Base-by-base conservation (phyloP, 2,113 vertebrate species). In the Daphoenositta chrysoptera region DNA sequence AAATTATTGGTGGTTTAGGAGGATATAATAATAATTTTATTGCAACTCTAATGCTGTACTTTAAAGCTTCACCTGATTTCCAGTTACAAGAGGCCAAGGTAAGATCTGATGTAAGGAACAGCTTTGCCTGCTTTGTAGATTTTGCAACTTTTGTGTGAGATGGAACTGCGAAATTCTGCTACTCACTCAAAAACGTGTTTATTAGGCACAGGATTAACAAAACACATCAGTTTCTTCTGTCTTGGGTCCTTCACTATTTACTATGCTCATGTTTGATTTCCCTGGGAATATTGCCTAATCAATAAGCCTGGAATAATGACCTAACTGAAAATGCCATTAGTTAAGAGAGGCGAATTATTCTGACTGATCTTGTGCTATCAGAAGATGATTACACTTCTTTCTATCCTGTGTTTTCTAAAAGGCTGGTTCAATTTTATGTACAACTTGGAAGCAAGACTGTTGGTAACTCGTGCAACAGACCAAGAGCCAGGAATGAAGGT, bases 401-500 rank as follows among this genome's bases (percentile, higher is more conserved):
- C 63, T 79, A 35, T 79, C 16, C 42, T 57, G 5, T 56, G 86
- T 50, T 90, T 60, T 57, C 82, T 47, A 44, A 64, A 92, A 99
- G 99, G 92, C 97, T 99, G 31, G 98, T 99, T 96, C 99, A 99
- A 44, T 99, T 99, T 98, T 99, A 99, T 96, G 97, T 99, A 88
- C 98, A 99, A 87, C 99, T 99, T 88, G 99, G 99, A 95, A 99
- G 99, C 93, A 99, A 99, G 97, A 99, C 98, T 94, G 95, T 98
- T 94, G 99, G 99, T 22, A 98, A 98, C 44, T 98, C 98, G 66
- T 99, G 99, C 96, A 99, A 97, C 92, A 99, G 99, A 87, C 99
- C 99, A 75, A 99, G 98, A 91, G 97, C 98, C 65, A 98, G 99
- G 83, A 99, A 99, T 95, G 99, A 99, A 99, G 99, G 99, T 99